Base-by-base conservation (phyloP, 2,113 vertebrate genomes). In the Pterophyllum scalare region DNA sequence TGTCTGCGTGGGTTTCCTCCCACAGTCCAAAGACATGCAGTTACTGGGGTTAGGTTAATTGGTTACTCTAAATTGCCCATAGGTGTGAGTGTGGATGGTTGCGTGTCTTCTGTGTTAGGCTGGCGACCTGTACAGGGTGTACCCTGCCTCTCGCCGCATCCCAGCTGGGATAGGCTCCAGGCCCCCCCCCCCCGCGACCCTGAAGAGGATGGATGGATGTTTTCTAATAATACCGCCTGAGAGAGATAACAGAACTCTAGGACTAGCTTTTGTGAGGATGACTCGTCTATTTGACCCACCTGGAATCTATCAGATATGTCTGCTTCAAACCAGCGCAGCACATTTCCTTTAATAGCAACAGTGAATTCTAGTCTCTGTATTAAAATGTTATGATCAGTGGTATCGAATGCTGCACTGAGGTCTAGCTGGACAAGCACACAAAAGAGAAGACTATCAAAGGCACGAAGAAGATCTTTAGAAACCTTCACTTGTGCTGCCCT, bases 391-490 rank as follows among this genome's bases (percentile, higher is more conserved):
- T 19, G 17, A 52, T 52, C 17, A 19, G 6, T 17, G 6, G 24
- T 52, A n/a, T 72, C 43, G 31, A 72, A 52, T 72, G 65, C 40
- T 28, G 40, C 19, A 49, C 24, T 12, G 64, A 70, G 24, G 40
- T 19, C 24, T 22, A 70, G 3, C 64, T 6, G 14, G 52, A 10
- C n/a, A 49, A 49, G 64, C 24, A 70, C 64, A 70, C 15, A 49
- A 20, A 70, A 28, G 15, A 65, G 22, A 22, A 5, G 24, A 43
- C 35, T 38, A 9, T 46, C 64, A 46, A 7, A 49, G 24, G 49
- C 15, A 19, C 0, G 12, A 19, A 70, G 0, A 15, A 52, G 24
- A 19, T 20, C 49, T 20, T 8, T 54, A 20, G 49, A 20, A 54
- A 54, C 49, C 19, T 54, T 54, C 19, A 20, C 6, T 20, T 20